phyloP scores from a whole-genome alignment of 2,797 vertebrate genomes.

The Melanogrammus aeglefinus region DNA sequence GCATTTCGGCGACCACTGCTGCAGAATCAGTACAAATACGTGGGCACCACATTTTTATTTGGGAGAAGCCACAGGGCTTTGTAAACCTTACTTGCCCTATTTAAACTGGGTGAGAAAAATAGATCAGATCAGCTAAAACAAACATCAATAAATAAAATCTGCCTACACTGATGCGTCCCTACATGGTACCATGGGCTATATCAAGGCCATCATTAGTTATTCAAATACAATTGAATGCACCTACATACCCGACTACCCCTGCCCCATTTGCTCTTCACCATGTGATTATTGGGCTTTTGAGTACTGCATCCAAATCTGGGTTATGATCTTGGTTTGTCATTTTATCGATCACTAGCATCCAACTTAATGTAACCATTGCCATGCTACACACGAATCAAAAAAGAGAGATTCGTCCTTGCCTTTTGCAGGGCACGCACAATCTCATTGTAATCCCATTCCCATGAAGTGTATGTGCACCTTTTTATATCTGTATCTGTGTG shows the following conservation, averaged over 20 bases:
- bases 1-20: no score
- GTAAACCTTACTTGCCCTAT: no score
- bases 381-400: not conserved
- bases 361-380: not conserved
- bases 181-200: no score
- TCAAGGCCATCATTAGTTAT: not conserved
- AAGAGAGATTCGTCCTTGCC: not conserved
- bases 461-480: conserved; percentile 59
- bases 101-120: no score
- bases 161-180: no score
- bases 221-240: not conserved
- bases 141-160: no score
- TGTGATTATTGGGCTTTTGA: not conserved
- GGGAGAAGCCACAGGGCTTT: no score
- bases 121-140: no score
- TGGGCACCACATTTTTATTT: no score
- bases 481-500: conserved; percentile 58
- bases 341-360: not conserved
- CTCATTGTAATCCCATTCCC: conserved; percentile 37
- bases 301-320: not conserved
- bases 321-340: not conserved
- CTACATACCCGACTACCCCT: not conserved
- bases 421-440: not conserved
- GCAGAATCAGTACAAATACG: no score
- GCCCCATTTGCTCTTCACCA: not conserved